Evolutionary conservation across 2,797 vertebrate species (phyloP).

Genomic region (Australoheros facetus): DNA sequence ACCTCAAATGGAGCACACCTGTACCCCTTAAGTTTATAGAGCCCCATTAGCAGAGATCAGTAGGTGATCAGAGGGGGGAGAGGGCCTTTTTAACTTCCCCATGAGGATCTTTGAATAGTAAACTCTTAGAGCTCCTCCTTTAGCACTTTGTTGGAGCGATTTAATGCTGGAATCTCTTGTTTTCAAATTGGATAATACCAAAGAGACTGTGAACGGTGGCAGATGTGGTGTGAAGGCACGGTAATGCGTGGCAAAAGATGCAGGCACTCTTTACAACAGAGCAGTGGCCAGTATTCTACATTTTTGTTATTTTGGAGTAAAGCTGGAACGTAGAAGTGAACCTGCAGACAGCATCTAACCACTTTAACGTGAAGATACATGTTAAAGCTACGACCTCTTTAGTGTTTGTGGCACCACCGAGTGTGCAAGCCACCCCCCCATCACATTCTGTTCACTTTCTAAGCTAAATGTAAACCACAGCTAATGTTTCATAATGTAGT

Average conservation of each 20-base stretch:
- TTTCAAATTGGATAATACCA: constrained; percentile 30
- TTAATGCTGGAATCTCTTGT: constrained; percentile 45
- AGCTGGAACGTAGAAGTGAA: constrained; percentile 27
- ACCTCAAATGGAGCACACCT: constrained; percentile 74
- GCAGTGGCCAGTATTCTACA: neutral
- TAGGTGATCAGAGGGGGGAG: constrained; percentile 39
- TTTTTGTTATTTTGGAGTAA: constrained; percentile 14
- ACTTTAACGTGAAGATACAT: constrained; percentile 47
- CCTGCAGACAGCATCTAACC: constrained; percentile 37
- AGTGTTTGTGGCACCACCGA: constrained; percentile 55
- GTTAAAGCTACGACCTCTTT: constrained; percentile 61
- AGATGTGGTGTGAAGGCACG: constrained; percentile 20
- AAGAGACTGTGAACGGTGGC: constrained; percentile 24
- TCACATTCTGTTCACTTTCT: constrained; percentile 52
- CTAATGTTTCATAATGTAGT: constrained; percentile 73
- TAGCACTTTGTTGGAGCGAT: constrained; percentile 44
- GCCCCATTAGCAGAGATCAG: constrained; percentile 64
- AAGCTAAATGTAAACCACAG: constrained; percentile 70
- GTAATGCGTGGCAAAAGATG: neutral
- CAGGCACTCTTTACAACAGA: neutral
- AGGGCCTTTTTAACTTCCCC: constrained; percentile 40
- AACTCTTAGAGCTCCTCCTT: constrained; percentile 38
- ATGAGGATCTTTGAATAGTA: constrained; percentile 45
- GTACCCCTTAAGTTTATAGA: constrained; percentile 74
- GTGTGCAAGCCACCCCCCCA: constrained; percentile 18